These are phyloP conservation scores for Stegodyphus dumicola DNA, from an alignment of 1,140 invertebrate genomes.

Conservation along the genomic window DNA sequence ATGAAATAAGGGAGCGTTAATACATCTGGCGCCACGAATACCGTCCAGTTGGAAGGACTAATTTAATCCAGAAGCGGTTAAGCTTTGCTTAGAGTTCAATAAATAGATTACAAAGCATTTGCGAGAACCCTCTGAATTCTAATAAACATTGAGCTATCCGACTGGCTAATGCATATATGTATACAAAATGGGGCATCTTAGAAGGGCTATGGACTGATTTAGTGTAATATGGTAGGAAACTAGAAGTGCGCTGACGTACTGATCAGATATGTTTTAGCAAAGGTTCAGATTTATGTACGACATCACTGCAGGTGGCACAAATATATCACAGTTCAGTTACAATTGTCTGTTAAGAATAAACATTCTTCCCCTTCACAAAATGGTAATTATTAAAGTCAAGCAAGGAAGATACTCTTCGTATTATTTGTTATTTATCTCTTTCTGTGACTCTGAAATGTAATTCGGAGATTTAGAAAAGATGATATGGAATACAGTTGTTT, in stretches of 20 bases:
- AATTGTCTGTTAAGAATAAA: no score
- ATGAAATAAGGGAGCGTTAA: conserved; percentile 54
- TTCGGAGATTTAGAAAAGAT: no score
- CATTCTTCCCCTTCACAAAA: no score
- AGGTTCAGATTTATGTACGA: background rate
- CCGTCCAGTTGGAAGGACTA: conserved; percentile 48
- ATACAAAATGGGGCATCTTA: background rate
- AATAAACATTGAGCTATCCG: conserved; percentile 40
- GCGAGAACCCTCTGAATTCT: conserved; percentile 39
- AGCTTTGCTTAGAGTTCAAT: conserved; percentile 59
- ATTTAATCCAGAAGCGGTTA: conserved; percentile 53
- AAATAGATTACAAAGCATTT: conserved; percentile 48
- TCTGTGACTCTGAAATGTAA: no score
- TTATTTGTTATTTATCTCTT: no score
- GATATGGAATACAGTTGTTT: no score
- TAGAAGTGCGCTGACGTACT: background rate
- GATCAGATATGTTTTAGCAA: background rate
- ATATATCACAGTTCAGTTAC: no score
- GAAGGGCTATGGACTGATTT: background rate
- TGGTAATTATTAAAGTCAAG: no score
- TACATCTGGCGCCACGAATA: conserved; percentile 39
- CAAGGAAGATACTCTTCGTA: no score
- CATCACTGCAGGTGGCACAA: background rate
- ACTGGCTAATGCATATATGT: background rate
- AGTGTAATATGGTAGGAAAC: background rate